Evolutionary conservation across 2,888 invertebrate genomes (phyloP), one percentile per base, ranked within the genome.

Genomic region (Ernsta delagoae): DNA sequence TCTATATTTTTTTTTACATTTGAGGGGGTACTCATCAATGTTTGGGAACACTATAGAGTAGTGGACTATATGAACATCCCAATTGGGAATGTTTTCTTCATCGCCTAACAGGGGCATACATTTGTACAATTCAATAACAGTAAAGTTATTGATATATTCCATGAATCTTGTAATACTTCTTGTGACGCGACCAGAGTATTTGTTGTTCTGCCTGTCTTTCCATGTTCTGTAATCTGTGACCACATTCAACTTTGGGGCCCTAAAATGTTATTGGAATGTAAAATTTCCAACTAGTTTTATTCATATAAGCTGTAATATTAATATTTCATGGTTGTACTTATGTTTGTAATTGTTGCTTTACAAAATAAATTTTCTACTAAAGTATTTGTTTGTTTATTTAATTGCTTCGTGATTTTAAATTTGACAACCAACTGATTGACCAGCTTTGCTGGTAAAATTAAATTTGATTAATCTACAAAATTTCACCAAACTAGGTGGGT

Each of bases 41-140:
- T 75, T 77, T 9, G 73, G 71, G 76, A 87, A 86, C n/a, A 87
- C 81, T 60, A 90, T 74, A 63, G 84, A 77, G 73, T 84, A 90
- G 59, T 79, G 83, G 3, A 85, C 87, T 74, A 89, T 82, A 77
- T 92, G 91, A 3, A 86, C 78, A 7, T 87, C 83, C 92, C 90
- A 92, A 70, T 84, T 77, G 0, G 89, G 90, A 7, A 83, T 82
- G 67, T 77, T 79, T 4, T 83, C 77, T 70, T 92, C 92, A 76
- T 85, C 83, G 0, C 92, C 92, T 43, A 92, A 70, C 0, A 92
- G 74, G 0, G 92, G 92, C 90, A 92, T 92, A 75, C 90, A 89
- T 70, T 87, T 79, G 72, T 92, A 92, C 0, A 78, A 74, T 73
- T 92, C 92, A 24, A 88, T 73, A 11, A 92, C 78, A 3, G 83